Evolutionary conservation across 2,888 invertebrate species (phyloP).

Genomic region (Bruchidius siliquastri): DNA sequence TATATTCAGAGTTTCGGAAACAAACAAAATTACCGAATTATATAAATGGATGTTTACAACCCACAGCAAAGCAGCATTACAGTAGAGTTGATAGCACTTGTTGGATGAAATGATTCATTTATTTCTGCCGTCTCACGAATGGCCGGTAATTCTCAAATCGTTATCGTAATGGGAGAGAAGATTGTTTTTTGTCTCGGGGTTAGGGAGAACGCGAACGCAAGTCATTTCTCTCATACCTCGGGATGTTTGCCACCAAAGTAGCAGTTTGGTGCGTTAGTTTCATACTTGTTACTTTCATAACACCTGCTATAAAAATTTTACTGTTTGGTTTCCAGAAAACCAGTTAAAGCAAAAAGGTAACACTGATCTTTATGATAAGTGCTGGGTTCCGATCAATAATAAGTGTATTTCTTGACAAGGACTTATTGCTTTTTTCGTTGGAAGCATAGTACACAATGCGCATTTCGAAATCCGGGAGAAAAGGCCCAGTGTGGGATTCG

Average conservation of each 20-base stretch:
- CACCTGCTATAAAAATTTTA: no score
- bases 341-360: no score
- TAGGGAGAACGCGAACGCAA: not conserved
- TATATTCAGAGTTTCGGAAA: not conserved
- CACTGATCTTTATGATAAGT: no score
- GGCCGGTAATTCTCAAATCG: not conserved
- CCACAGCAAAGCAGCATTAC: not conserved
- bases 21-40: not conserved
- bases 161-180: not conserved
- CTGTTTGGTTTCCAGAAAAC: no score
- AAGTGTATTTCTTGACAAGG: no score
- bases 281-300: not conserved
- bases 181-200: not conserved
- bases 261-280: not conserved
- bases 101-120: not conserved
- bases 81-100: not conserved
- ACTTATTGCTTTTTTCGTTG: no score
- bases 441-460: no score
- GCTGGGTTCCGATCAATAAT: no score
- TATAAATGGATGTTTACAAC: not conserved
- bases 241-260: not conserved
- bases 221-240: not conserved
- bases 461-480: no score
- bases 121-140: not conserved
- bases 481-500: no score